Base-by-base conservation (phyloP, 1,140 invertebrate species). In the Drosophila miranda region DNA sequence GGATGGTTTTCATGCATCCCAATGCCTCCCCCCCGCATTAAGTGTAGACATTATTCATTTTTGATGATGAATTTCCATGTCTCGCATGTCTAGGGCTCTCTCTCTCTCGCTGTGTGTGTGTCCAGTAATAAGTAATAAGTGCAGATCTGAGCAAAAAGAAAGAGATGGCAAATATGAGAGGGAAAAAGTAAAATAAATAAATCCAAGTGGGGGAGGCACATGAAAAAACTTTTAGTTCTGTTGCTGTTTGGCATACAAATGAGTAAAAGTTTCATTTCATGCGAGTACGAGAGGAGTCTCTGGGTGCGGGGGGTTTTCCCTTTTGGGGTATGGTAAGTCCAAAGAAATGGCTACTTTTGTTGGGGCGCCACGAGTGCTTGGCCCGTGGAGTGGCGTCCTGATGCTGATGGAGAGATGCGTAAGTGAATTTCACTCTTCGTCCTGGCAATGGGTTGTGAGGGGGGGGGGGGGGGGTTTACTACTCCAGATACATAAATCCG, bases 31-130 rank as follows among this genome's bases (percentile, higher is more conserved):
- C 75, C 34, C 34, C 11, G 84, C 83, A 89, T 87, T 89, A 88
- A 88, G 84, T 88, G 84, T 88, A 88, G 83, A 88, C 83, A 88
- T 88, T 88, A 88, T 89, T 88, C 83, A 88, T 88, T 88, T 88
- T 88, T 88, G 83, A 88, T 88, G 83, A 88, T 88, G 83, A 88
- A 88, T 87, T 87, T 87, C 82, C 82, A 87, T 87, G 82, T 86
- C 82, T 86, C 82, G 84, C 82, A 87, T 86, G 82, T 86, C 82
- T 81, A 77, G 77, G 74, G 81, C 67, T 80, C 75, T 79, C 70
- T 60, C 56, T 63, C 7, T 16, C 45, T 13, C 9, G 3, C 42
- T 16, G 19, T 19, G 69, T 44, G 61, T 78, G 66, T 78, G 74
- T 87, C 70, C 74, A 75, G 82, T 86, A 86, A 86, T 87, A 86